Percentiles rank a stretch among this genome's conserved stretches.
phyloP scores from a whole-genome alignment of 37 sponge, comb jelly and placozoan genomes.

The Eunapius fragilis region DNA sequence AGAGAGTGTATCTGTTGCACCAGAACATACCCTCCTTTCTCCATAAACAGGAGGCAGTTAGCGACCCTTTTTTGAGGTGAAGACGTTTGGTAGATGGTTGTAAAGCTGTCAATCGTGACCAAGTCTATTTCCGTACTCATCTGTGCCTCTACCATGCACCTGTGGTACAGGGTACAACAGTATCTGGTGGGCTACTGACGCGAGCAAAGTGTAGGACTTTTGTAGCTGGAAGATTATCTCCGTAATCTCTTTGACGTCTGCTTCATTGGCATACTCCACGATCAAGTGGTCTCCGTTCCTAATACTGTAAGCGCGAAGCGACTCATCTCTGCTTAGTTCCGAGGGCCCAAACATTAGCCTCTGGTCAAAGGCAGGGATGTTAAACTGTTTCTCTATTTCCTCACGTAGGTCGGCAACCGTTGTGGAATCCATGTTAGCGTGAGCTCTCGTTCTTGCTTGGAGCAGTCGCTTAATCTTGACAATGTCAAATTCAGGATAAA shows the following conservation, averaged over 20 bases:
- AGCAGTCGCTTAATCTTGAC: neutral
- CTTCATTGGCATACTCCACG: slow-evolving; percentile 21
- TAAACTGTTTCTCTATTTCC: slow-evolving; percentile 15
- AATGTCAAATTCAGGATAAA: neutral
- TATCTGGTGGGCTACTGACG: neutral
- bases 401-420: slow-evolving; percentile 23
- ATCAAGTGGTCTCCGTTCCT: slow-evolving; percentile 16
- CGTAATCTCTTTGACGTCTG: slow-evolving; percentile 4
- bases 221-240: neutral
- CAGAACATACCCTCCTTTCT: neutral
- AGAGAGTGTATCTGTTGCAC: slow-evolving; percentile 17
- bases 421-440: neutral
- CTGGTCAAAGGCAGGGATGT: slow-evolving; percentile 27
- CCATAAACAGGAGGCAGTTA: slow-evolving; percentile 36
- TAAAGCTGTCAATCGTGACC: neutral
- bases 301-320: neutral
- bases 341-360: neutral
- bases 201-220: neutral
- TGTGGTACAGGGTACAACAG: neutral
- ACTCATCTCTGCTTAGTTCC: neutral
- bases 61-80: neutral
- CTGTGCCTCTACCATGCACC: neutral
- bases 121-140: neutral
- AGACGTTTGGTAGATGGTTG: neutral
- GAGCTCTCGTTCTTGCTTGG: neutral